A percentile compares a stretch with the other conserved stretches of the same genome.
These are phyloP conservation scores for Pandion haliaetus DNA, from an alignment of 2,113 vertebrate genomes.

Conservation along the genomic window DNA sequence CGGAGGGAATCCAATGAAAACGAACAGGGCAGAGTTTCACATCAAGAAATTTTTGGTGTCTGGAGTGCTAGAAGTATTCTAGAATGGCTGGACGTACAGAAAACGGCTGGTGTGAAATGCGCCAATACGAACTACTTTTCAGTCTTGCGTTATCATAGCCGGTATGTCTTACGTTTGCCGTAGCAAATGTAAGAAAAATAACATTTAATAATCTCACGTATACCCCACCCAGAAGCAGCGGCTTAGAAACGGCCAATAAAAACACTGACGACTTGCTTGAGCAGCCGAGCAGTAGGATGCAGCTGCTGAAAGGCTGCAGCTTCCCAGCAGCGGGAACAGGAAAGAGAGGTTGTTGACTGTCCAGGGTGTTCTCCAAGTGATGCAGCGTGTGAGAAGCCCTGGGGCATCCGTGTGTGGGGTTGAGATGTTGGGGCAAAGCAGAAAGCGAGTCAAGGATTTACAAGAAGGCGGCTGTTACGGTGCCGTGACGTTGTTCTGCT, in stretches of 20 bases:
- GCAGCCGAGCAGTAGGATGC: fast-evolving
- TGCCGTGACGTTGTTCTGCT: fast-evolving
- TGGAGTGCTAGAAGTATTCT: not conserved
- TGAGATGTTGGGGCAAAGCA: not conserved
- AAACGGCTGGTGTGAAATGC: not conserved
- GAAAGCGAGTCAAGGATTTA: not conserved
- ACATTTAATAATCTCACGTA: not conserved
- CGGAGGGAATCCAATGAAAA: not conserved
- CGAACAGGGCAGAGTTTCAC: not conserved
- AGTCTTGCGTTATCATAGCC: fast-evolving
- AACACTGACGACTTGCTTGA: fast-evolving
- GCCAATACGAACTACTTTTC: not conserved
- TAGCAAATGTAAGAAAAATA: not conserved
- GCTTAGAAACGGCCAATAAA: not conserved
- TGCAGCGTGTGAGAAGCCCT: not conserved
- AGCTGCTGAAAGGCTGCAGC: not conserved
- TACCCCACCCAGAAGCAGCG: not conserved
- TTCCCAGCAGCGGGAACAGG: not conserved
- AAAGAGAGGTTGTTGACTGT: fast-evolving
- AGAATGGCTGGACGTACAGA: fast-evolving
- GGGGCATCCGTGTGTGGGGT: not conserved
- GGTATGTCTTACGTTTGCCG: not conserved
- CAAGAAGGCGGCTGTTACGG: fast-evolving
- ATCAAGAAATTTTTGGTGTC: not conserved
- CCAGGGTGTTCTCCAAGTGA: not conserved